Evolutionary conservation across 2,888 invertebrate species (phyloP).

Genomic region (Quadroppia sp.): DNA sequence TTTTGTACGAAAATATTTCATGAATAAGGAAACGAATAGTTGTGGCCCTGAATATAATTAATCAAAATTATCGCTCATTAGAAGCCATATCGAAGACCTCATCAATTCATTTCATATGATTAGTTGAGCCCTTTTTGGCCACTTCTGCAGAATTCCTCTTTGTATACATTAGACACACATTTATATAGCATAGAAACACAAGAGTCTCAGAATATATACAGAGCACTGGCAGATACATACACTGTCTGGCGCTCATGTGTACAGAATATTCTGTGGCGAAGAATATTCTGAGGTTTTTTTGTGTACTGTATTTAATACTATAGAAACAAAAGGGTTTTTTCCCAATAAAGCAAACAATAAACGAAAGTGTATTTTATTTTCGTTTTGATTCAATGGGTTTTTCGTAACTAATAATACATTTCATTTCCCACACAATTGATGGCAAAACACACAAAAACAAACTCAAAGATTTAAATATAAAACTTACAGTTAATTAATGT

Average conservation of each 20-base stretch:
- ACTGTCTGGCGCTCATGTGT: neutral
- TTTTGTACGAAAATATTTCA: too few species aligned
- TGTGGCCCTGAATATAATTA: neutral
- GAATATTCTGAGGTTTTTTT: neutral
- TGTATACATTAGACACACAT: too few species aligned
- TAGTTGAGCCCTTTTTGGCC: neutral
- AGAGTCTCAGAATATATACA: neutral
- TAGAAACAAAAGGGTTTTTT: neutral
- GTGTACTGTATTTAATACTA: neutral
- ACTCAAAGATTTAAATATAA: neutral
- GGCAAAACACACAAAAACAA: neutral
- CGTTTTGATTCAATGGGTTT: neutral
- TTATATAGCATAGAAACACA: slow-evolving; percentile 6
- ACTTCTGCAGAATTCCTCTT: neutral
- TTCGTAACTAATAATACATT: too few species aligned
- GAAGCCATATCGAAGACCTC: neutral
- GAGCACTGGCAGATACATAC: neutral
- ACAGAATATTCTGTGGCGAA: slow-evolving; percentile 12
- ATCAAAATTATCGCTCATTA: neutral
- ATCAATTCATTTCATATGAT: too few species aligned
- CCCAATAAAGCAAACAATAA: neutral
- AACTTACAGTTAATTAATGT: neutral
- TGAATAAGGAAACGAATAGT: neutral
- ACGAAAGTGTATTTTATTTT: neutral
- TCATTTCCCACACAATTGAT: too few species aligned